Base-by-base conservation (phyloP, 2,888 invertebrate species). In the Spisula subtruncata region DNA sequence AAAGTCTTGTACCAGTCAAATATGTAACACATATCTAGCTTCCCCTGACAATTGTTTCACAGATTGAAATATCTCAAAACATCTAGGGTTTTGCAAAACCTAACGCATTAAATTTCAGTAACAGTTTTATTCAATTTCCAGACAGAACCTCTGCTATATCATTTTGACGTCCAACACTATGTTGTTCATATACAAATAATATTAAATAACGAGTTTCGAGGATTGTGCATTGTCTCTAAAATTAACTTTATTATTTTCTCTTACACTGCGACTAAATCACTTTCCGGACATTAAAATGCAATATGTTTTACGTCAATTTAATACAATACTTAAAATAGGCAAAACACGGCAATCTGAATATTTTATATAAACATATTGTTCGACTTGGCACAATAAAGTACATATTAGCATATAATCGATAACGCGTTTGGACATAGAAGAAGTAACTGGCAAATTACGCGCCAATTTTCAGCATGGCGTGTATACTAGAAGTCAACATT, bases 261-360 rank as follows among this genome's bases (percentile, higher is more conserved):
- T 25, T 10, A 25, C n/a, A 66, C 25, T 66, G 60, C 10, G 60
- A 10, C 1, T 25, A 25, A 66, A 66, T n/a, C 2, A n/a, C 60
- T n/a, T 25, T 66, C 25, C 60, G 60, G 25, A 66, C n/a, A 66
- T 66, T 66, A 25, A 66, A 66, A 66, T 66, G 60, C 25, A 66
- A 66, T 41, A 66, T 25, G 60, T n/a, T 66, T 66, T 66, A 66
- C n/a, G n/a, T 66, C 16, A 2, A 66, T 66, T 5, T 25, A n/a
- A 25, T 25, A 66, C 6, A 20, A 60, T n/a, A 60, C 2, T 8
- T n/a, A 6, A n/a, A 10, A 66, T 66, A 25, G 1, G 10, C 25
- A 66, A 25, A 66, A 66, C 8, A 66, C 0, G 0, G 60, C 5
- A n/a, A n/a, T 66, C 25, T n/a, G 6, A 25, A 66, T 66, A 66